A percentile compares a stretch with the other conserved stretches of the same genome.
Conservation (phyloP, 2,113 vertebrate genomes). For the Oceanites oceanicus region DNA sequence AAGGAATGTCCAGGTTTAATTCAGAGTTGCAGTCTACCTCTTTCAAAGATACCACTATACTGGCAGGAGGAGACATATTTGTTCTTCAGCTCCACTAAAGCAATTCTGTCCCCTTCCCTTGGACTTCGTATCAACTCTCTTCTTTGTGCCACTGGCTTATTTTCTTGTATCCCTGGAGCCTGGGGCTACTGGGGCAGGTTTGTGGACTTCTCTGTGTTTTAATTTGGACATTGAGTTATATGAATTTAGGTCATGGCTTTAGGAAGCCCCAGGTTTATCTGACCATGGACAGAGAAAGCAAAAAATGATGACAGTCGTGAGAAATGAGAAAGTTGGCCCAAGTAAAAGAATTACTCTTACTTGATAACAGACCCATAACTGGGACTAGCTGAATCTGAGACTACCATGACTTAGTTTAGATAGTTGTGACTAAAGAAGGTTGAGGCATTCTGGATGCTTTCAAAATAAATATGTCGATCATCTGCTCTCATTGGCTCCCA, state of each 20-base stretch:
- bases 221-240: not conserved
- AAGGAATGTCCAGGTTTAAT: not conserved
- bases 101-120: not conserved
- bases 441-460: conserved; percentile 47
- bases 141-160: not conserved
- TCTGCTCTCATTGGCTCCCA: conserved; percentile 43
- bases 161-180: not conserved
- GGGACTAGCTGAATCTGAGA: not conserved
- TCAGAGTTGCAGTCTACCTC: not conserved
- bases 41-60: not conserved
- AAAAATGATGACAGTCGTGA: not conserved
- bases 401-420: not conserved
- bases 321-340: not conserved
- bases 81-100: not conserved
- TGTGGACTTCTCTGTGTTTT: not conserved
- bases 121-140: not conserved
- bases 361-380: not conserved
- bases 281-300: not conserved
- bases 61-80: not conserved
- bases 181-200: not conserved
- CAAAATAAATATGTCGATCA: conserved; percentile 49
- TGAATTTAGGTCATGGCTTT: not conserved
- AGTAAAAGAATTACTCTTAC: not conserved
- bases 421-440: conserved; percentile 36
- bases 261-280: not conserved